Percentiles rank a stretch among this genome's conserved stretches.
phyloP scores from a whole-genome alignment of 2,888 invertebrate genomes.

The Leptura quadrifasciata region DNA sequence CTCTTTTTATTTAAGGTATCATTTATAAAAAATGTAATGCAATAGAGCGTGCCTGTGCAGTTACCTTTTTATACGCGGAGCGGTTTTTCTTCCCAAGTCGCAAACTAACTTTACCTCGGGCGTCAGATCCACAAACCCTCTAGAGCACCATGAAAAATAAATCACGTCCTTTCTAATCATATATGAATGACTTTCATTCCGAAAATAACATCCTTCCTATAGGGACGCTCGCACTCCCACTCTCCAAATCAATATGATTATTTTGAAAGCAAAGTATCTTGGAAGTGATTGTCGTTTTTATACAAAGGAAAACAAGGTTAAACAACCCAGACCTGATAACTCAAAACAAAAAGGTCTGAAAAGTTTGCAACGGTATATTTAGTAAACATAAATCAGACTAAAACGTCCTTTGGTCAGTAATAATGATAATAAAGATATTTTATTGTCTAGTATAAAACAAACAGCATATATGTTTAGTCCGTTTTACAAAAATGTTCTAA shows the following conservation, averaged over 20 bases:
- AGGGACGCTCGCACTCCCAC: not conserved
- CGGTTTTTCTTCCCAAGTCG: conserved; percentile 53
- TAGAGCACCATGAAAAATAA: conserved; percentile 58
- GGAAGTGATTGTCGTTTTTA: not conserved
- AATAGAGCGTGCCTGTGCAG: conserved; percentile 58
- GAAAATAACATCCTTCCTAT: conserved; percentile 22
- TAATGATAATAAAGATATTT: too few species aligned
- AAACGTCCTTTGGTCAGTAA: too few species aligned
- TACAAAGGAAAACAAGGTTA: not conserved
- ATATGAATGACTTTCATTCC: conserved; percentile 57
- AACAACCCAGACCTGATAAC: not conserved
- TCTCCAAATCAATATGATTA: conserved; percentile 2
- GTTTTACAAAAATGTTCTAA: too few species aligned
- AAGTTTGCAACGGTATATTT: too few species aligned
- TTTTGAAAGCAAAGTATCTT: not conserved
- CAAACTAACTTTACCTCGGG: conserved; percentile 59
- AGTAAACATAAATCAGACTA: too few species aligned
- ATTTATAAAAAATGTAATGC: conserved; percentile 62
- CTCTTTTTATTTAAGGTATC: conserved; percentile 57
- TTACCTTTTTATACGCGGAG: conserved; percentile 58
- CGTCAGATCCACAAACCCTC: conserved; percentile 56
- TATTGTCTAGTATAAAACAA: too few species aligned
- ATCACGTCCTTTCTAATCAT: conserved; percentile 61
- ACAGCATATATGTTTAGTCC: too few species aligned
- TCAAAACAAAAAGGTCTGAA: too few species aligned